Evolutionary conservation across 1,140 invertebrate genomes (phyloP).

Genomic region (Leptoteleia sp.): DNA sequence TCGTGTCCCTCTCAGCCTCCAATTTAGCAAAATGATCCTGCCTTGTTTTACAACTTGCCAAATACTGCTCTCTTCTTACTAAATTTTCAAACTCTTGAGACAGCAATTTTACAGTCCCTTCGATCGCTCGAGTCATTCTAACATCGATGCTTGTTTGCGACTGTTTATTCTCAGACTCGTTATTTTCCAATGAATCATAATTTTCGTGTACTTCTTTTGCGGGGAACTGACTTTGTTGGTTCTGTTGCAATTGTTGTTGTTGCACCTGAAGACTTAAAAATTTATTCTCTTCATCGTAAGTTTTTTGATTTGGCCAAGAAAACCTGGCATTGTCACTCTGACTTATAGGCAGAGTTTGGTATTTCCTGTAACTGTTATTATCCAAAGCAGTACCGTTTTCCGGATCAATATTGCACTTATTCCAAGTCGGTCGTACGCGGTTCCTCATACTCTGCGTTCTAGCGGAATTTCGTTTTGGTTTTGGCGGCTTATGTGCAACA

Average conservation of each 20-base stretch:
- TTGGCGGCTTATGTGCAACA: slow-evolving; percentile 81
- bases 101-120: slow-evolving; percentile 77
- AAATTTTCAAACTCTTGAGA: slow-evolving; percentile 79
- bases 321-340: slow-evolving; percentile 21
- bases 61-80: slow-evolving; percentile 72
- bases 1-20: slow-evolving; percentile 72
- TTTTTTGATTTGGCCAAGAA: slow-evolving; percentile 12
- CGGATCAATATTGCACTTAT: slow-evolving; percentile 70
- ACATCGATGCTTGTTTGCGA: slow-evolving; percentile 68
- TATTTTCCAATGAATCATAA: slow-evolving; percentile 74
- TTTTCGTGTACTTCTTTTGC: slow-evolving; percentile 69
- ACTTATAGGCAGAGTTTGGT: slow-evolving; percentile 36
- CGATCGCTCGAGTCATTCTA: slow-evolving; percentile 75
- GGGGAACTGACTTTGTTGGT: slow-evolving; percentile 65
- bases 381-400: slow-evolving; percentile 11
- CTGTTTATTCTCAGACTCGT: slow-evolving; percentile 26
- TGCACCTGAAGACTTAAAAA: slow-evolving; percentile 69
- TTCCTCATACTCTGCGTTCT: slow-evolving; percentile 77
- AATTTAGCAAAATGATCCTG: slow-evolving; percentile 75
- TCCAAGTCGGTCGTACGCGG: slow-evolving; percentile 72
- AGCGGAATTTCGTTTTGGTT: slow-evolving; percentile 76
- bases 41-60: slow-evolving; percentile 68
- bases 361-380: slow-evolving; percentile 39
- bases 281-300: slow-evolving; percentile 49
- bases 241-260: slow-evolving; percentile 28